Evolutionary conservation across 1,140 invertebrate species (phyloP), one percentile per base, ranked within the genome.

Genomic region (Fopius arisanus): DNA sequence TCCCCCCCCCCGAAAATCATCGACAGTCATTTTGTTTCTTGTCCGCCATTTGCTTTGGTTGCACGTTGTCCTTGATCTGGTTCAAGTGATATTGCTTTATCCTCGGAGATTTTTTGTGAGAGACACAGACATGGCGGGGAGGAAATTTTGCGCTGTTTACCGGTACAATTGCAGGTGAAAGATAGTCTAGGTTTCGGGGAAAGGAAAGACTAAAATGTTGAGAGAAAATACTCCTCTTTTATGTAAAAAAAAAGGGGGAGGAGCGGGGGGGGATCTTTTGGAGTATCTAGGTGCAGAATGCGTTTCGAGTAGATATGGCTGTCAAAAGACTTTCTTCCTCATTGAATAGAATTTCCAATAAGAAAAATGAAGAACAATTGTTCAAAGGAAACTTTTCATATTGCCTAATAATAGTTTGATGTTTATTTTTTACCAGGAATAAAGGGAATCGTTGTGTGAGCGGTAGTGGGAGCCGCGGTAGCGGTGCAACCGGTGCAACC

Each of bases 401-500:
- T n/a, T n/a, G n/a, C n/a, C n/a, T n/a, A 28, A 37, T 21, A 59
- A 73, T 66, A 14, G 5, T n/a, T 14, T 6, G 37, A 21, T 21
- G 67, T 51, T n/a, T 33, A 48, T 48, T 16, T 48, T 16, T 48
- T 7, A n/a, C 0, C 85, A 90, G 89, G 85, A 89, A 90, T 84
- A 89, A 88, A 84, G 81, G 83, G 80, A 83, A 78, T 87, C 86
- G 84, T 86, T 85, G 84, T 82, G 85, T 85, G 82, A 87, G 79
- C 82, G 85, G 84, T 74, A 85, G 84, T 80, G 83, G 82, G 79
- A 84, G 84, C 80, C 82, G 86, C 77, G 82, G 78, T 66, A 79
- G 75, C 78, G 80, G 79, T 75, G 77, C 72, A 75, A 79, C 70
- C 68, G 78, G 77, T 63, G 40, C 69, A 54, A 77, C 75, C 40